Base-by-base conservation (phyloP, 37 sponge, comb jelly and placozoan species). In the Chondrilla cf. caribensis region DNA sequence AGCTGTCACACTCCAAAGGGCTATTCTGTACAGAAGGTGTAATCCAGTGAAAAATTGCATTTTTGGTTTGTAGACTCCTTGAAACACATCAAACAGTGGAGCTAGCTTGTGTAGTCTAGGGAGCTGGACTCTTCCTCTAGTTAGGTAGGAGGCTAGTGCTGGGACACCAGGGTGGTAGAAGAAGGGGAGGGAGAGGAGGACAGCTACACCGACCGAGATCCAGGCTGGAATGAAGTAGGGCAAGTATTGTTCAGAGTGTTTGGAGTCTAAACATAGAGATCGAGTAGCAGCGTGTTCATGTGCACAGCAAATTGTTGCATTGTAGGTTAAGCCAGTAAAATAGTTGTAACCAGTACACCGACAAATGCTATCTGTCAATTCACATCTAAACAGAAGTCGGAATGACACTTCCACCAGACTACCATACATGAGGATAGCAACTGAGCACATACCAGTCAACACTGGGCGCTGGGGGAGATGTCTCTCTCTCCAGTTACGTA, bases 41-140 rank as follows among this genome's bases (percentile, higher is more conserved):
- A 73, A 21, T n/a, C 76, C 76, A 39, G 43, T 43, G 36, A 73
- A 73, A 37, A 73, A 73, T 2, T 37, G 41, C 41, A 73, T 36
- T 2, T 24, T 35, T 73, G 44, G 76, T 39, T 73, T 73, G 44
- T 73, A 73, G 21, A 39, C 76, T 36, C 41, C 76, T 73, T 73
- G 76, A n/a, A 73, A 73, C 36, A 38, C 42, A 40, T 73, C 76
- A 39, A 73, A 43, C 18, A 73, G 17, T 36, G 41, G 24, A 37
- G 18, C 25, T 7, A 73, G 18, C 22, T 15, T 62, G 29, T n/a
- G 25, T 28, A 62, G 64, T 28, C 64, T n/a, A 29, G 25, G 44
- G 5, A n/a, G 29, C 29, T 62, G 25, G 5, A n/a, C 25, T 47
- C 51, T 47, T 47, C 51, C 51, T 28, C 29, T 62, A 28, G 29